Conservation (phyloP, 2,797 vertebrate species). For the Macroramphosus scolopax region DNA sequence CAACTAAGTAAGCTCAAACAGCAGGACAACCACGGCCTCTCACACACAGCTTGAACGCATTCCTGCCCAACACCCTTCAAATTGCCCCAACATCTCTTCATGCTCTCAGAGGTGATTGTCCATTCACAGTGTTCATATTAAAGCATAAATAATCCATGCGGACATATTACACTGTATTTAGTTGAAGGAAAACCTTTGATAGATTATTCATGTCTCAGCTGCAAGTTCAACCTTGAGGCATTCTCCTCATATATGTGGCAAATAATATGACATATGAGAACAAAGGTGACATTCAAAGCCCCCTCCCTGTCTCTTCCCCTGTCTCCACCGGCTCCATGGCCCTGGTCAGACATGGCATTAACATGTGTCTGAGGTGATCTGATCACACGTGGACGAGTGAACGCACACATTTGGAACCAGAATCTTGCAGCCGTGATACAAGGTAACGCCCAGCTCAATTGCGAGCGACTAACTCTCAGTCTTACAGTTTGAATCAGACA, state of each 20-base stretch:
- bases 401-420: too few species aligned
- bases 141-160: slow-evolving; percentile 80
- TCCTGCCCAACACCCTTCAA: slow-evolving; percentile 57
- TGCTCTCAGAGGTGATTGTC: slow-evolving; percentile 69
- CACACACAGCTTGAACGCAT: slow-evolving; percentile 20
- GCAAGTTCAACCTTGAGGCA: slow-evolving; percentile 79
- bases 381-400: too few species aligned
- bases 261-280: slow-evolving; percentile 74
- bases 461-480: too few species aligned
- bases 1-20: slow-evolving; percentile 24
- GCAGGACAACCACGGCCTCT: slow-evolving; percentile 14
- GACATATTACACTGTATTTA: slow-evolving; percentile 72
- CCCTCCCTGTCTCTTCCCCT: slow-evolving; percentile 9
- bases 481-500: too few species aligned
- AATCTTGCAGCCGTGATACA: too few species aligned
- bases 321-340: slow-evolving; percentile 35
- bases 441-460: too few species aligned
- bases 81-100: slow-evolving; percentile 47
- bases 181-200: slow-evolving; percentile 72
- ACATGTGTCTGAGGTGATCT: background rate
- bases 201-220: slow-evolving; percentile 79
- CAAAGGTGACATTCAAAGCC: slow-evolving; percentile 69
- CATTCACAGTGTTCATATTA: slow-evolving; percentile 74
- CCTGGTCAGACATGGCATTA: too few species aligned
- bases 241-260: slow-evolving; percentile 73